Evolutionary conservation across 1,140 invertebrate genomes (phyloP).

Genomic region (Drosophila neocordata): DNA sequence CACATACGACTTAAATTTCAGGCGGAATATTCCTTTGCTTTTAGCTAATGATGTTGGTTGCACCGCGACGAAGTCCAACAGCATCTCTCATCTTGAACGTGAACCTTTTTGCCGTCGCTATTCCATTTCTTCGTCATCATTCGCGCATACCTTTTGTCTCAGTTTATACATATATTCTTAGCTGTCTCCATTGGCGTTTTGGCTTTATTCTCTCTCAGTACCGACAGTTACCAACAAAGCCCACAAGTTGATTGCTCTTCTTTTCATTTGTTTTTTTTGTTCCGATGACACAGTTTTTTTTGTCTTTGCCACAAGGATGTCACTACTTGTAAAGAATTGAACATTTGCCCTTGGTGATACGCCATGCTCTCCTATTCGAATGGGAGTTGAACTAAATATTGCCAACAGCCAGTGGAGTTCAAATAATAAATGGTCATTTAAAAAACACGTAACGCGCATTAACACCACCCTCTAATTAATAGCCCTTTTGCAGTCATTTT

Average conservation of each 20-base stretch:
- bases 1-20: background rate
- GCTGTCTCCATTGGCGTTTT: conserved; percentile 3
- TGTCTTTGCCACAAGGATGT: conserved; percentile 31
- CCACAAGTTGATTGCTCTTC: conserved; percentile 40
- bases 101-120: conserved; percentile 9
- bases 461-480: conserved; percentile 19
- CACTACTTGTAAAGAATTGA: conserved; percentile 47
- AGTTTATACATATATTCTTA: background rate
- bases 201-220: background rate
- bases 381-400: conserved; percentile 26
- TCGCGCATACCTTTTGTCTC: background rate
- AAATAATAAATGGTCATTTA: conserved; percentile 32
- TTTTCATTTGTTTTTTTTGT: background rate
- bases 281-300: conserved; percentile 25
- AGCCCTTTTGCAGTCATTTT: conserved; percentile 4
- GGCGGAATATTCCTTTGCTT: conserved; percentile 1
- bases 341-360: conserved; percentile 31
- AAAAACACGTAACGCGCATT: conserved; percentile 29
- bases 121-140: conserved; percentile 10
- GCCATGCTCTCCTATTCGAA: conserved; percentile 18
- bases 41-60: background rate
- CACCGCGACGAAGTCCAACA: background rate
- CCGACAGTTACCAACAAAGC: background rate
- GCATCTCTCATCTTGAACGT: background rate
- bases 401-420: background rate